Base-by-base conservation (phyloP, 2,888 invertebrate species). In the Hoplodrina blanda region DNA sequence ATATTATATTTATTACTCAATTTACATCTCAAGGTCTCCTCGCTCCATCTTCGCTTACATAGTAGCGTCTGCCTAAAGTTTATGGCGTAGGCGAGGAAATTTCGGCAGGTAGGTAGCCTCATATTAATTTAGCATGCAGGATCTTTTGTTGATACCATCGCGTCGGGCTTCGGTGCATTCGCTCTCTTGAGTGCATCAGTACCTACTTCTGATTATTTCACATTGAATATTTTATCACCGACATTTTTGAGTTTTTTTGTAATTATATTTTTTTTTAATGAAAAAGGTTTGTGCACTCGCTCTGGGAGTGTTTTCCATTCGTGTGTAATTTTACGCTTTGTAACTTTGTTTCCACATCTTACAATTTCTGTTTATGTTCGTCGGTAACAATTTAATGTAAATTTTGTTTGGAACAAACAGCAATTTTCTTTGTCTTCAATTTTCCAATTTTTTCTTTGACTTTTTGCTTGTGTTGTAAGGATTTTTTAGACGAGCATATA, bases 91-190 rank as follows among this genome's bases (percentile, higher is more conserved):
- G 94, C 91, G 93, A 93, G 91, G 92, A 94, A 95, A 94, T 94
- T 93, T 94, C 90, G 93, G 92, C 93, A 93, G 92, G 92, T 93
- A 94, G 91, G 92, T 93, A 94, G 91, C 88, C 88, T 88, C 87
- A 92, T 89, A 87, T 87, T 90, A 91, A 92, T 91, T 89, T 85
- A 69, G 80, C 84, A 69, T 71, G 84, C 83, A 85, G 86, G 88
- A 90, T 90, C 89, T 88, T 88, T 88, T 90, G 89, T 88, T 88
- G 86, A 87, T 90, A 88, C 86, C 76, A 88, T 87, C 85, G 85
- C 84, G 81, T 83, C 72, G 77, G 65, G 82, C 78, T 73, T 46
- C 62, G 68, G 61, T 76, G 78, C 77, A 83, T 84, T 76, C 52
- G 52, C 63, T 17, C 61, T 55, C 52, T 79, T 77, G n/a, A 76